Conservation (phyloP, 2,888 invertebrate genomes). For the Scaptomyza polygonia region DNA sequence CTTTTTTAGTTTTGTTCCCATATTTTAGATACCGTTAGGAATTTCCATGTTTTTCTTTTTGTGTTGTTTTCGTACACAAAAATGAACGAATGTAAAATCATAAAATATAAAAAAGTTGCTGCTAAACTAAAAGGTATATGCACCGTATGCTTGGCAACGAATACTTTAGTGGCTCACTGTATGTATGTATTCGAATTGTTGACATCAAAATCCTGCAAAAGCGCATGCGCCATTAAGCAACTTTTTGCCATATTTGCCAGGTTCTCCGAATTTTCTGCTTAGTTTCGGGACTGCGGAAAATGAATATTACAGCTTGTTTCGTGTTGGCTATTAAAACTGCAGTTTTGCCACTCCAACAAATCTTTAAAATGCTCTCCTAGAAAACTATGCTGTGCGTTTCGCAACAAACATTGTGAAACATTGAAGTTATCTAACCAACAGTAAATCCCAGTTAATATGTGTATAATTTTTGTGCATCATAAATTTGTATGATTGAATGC, state of each 20-base stretch:
- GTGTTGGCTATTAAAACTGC: conserved; percentile 10
- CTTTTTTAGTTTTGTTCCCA: no score
- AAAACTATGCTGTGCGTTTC: not conserved
- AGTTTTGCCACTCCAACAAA: conserved; percentile 5
- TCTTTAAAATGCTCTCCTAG: conserved; percentile 4
- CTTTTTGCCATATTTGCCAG: conserved; percentile 52
- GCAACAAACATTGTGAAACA: not conserved
- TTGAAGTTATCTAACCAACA: not conserved
- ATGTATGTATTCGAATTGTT: conserved; percentile 45
- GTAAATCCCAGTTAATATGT: conserved; percentile 14
- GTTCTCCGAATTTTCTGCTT: conserved; percentile 56
- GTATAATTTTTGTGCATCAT: conserved; percentile 6
- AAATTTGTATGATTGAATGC: not conserved
- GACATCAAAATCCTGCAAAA: conserved; percentile 48
- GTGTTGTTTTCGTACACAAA: no score
- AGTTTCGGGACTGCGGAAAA: conserved; percentile 52
- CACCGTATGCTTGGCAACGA: no score
- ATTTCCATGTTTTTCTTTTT: no score
- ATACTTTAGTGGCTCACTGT: no score
- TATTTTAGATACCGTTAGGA: no score
- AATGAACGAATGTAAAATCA: no score
- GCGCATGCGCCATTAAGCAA: conserved; percentile 64
- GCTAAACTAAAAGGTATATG: no score
- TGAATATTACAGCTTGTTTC: conserved; percentile 42
- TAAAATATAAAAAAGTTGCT: no score